Evolutionary conservation across 2,888 invertebrate species (phyloP).

Genomic region (Ceratothoa steindachneri): DNA sequence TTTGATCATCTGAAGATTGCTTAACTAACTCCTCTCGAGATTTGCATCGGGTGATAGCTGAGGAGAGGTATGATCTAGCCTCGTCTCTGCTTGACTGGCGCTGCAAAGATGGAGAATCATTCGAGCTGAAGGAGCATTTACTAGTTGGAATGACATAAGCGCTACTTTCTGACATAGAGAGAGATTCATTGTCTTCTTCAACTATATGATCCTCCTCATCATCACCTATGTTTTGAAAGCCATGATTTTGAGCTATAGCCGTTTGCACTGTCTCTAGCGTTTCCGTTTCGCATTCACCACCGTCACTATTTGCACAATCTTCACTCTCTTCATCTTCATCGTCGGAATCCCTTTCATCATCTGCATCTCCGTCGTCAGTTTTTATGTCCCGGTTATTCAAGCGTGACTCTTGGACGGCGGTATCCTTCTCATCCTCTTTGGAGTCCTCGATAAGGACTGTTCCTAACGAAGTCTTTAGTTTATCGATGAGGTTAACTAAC

Average conservation of each 20-base stretch:
- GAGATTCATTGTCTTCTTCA: constrained; percentile 1
- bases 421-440: too few species aligned
- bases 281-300: constrained; percentile 19
- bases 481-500: constrained; percentile 65
- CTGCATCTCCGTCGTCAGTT: constrained; percentile 5
- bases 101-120: neutral
- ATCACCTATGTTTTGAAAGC: neutral
- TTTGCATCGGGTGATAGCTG: constrained; percentile 36
- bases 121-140: neutral
- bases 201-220: neutral
- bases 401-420: too few species aligned
- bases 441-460: neutral
- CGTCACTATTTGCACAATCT: constrained; percentile 9
- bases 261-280: constrained; percentile 9
- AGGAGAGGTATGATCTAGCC: constrained; percentile 28
- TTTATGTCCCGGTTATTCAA: neutral
- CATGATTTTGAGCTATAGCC: neutral
- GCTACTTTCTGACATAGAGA: neutral
- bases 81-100: constrained; percentile 21
- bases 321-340: neutral
- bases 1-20: constrained; percentile 14
- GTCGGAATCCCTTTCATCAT: neutral
- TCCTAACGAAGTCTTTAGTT: constrained; percentile 61
- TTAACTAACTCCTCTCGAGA: constrained; percentile 40
- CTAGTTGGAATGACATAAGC: neutral